Evolutionary conservation across 2,797 vertebrate species (phyloP).

Genomic region (Hyperoplus lanceolatus): DNA sequence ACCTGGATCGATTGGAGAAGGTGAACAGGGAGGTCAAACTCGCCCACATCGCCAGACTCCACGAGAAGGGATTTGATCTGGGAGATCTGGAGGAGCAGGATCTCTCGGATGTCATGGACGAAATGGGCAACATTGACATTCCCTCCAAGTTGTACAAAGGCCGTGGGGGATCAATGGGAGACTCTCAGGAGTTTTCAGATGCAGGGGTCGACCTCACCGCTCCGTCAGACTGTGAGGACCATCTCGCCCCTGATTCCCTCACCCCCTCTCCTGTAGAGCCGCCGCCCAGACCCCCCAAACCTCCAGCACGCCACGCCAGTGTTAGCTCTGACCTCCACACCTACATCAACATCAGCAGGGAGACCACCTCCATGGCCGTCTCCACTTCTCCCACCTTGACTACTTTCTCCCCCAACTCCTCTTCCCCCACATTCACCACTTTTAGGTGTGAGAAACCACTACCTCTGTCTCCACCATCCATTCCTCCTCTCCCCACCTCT

Average conservation of each 20-base stretch:
- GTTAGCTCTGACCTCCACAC: slow-evolving; percentile 84
- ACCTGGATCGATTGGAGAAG: slow-evolving; percentile 86
- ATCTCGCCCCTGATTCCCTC: slow-evolving; percentile 80
- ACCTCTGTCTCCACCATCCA: slow-evolving; percentile 73
- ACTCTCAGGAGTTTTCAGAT: slow-evolving; percentile 88
- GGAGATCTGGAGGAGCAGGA: slow-evolving; percentile 84
- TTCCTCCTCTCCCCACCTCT: slow-evolving; percentile 80
- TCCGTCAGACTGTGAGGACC: slow-evolving; percentile 86
- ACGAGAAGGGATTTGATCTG: slow-evolving; percentile 83
- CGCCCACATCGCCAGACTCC: slow-evolving; percentile 80
- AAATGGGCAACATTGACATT: slow-evolving; percentile 85
- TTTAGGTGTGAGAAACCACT: slow-evolving; percentile 80
- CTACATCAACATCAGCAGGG: slow-evolving; percentile 85
- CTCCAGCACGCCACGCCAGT: slow-evolving; percentile 82
- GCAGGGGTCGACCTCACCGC: slow-evolving; percentile 87
- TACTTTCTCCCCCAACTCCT: slow-evolving; percentile 78
- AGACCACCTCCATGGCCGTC: slow-evolving; percentile 77
- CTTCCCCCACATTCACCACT: slow-evolving; percentile 79
- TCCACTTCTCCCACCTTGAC: slow-evolving; percentile 76
- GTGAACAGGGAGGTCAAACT: slow-evolving; percentile 87
- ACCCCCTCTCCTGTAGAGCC: slow-evolving; percentile 81
- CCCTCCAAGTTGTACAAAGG: slow-evolving; percentile 85
- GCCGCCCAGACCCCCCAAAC: slow-evolving; percentile 85
- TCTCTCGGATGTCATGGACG: slow-evolving; percentile 82
- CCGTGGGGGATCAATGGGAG: slow-evolving; percentile 61